These are phyloP conservation scores for Penaeus japonicus DNA, from an alignment of 1,140 invertebrate genomes.

Conservation along the genomic window DNA sequence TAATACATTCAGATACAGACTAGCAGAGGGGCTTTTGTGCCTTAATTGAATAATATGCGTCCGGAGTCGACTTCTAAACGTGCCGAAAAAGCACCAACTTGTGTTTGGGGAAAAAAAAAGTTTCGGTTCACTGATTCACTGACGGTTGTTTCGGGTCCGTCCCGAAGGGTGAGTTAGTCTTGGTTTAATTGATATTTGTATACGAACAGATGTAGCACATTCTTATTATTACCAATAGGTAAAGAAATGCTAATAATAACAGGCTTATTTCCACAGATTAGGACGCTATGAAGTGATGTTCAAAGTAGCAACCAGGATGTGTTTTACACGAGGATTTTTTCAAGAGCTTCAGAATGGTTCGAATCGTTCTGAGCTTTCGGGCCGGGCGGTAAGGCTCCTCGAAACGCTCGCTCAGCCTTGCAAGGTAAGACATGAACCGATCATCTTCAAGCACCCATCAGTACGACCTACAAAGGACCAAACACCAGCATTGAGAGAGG, in stretches of 20 bases:
- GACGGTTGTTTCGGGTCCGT: too few species aligned
- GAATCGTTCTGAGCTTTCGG: neutral
- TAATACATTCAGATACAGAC: neutral
- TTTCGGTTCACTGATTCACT: too few species aligned
- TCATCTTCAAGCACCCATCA: neutral
- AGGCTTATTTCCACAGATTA: conserved; percentile 2
- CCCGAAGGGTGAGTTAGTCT: too few species aligned
- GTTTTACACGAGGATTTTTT: neutral
- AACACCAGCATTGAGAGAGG: neutral
- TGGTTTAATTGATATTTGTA: too few species aligned
- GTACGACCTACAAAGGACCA: neutral
- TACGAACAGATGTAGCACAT: too few species aligned
- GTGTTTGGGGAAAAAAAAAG: neutral
- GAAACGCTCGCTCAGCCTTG: too few species aligned
- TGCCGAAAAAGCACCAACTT: neutral
- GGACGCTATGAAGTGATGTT: conserved; percentile 16
- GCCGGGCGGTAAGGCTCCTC: too few species aligned
- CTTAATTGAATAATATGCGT: conserved; percentile 16
- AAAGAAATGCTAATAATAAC: neutral
- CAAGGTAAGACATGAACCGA: too few species aligned
- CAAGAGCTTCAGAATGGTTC: neutral
- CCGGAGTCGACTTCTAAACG: neutral
- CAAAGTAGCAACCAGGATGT: conserved; percentile 11
- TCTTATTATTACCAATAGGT: neutral
- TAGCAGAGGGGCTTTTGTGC: neutral